Percentiles rank a stretch among this genome's conserved stretches.
Conservation (phyloP, 1,140 invertebrate species). For the Spodoptera frugiperda region DNA sequence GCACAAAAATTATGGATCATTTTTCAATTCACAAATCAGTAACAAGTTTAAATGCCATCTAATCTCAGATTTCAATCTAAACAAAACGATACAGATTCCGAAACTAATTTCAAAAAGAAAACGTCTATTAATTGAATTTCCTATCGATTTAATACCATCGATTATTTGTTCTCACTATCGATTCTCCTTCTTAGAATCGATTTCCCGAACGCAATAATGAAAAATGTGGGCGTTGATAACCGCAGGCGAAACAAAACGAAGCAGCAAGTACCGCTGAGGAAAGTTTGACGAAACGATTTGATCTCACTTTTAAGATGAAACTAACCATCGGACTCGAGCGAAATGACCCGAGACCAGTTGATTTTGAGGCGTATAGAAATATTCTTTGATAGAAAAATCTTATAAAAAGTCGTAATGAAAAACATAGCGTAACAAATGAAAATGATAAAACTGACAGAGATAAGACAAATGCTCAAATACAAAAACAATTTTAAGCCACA, state of each 20-base stretch:
- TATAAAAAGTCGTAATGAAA: not conserved
- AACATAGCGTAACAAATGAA: not conserved
- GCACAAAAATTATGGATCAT: no score
- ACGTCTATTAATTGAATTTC: slow-evolving; percentile 2
- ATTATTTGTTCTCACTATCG: slow-evolving; percentile 7
- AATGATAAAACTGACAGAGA: not conserved
- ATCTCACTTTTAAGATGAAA: slow-evolving; percentile 60
- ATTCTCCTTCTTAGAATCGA: slow-evolving; percentile 2
- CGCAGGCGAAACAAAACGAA: slow-evolving; percentile 37
- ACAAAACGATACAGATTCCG: not conserved
- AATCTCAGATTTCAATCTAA: no score
- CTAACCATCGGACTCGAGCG: slow-evolving; percentile 26
- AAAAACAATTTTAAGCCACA: no score
- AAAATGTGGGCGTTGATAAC: slow-evolving; percentile 48
- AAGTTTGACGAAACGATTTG: slow-evolving; percentile 58
- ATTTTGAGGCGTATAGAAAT: slow-evolving; percentile 23
- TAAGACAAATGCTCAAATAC: no score
- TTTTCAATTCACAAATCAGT: no score
- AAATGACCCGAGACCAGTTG: slow-evolving; percentile 51
- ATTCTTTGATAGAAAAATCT: not conserved
- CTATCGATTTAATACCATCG: not conserved
- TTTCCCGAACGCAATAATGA: slow-evolving; percentile 34
- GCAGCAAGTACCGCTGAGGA: slow-evolving; percentile 39
- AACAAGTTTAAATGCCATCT: no score
- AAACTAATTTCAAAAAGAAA: slow-evolving; percentile 7